Base-by-base conservation (phyloP, 2,113 vertebrate species). In the Ivindomyrus marchei region DNA sequence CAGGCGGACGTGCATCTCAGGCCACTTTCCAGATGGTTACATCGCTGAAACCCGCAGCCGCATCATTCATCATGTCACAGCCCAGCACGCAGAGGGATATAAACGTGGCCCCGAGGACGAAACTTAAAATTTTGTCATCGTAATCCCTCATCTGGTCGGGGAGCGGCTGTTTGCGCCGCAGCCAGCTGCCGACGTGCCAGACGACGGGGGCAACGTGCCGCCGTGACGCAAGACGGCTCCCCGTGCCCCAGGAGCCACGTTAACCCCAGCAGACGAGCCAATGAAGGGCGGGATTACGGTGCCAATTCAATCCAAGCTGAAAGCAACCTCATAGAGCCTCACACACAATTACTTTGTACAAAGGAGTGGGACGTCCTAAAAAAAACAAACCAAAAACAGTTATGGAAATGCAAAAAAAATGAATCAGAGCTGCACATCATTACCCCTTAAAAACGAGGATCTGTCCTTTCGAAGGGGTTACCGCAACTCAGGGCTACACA, bases 71-170 rank as follows among this genome's bases (percentile, higher is more conserved):
- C 36, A 53, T 27, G 24, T 53, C 50, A 3, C 4, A 31, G 50
- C 89, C 46, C 89, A 88, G 80, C 90, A 86, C 89, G 90, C 89
- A 92, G 31, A 39, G 56, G 27, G 92, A 94, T 87, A 80, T 80
- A 88, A 50, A 91, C 89, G 90, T 70, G 39, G 52, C 21, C 15
- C 45, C 90, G 93, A 92, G 91, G 92, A 91, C 92, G 89, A 89
- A 92, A 94, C 94, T 94, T 94, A 93, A 94, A 93, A 91, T 62
- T 53, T 83, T 62, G 56, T 62, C 56, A 91, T 88, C 87, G 92
- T 94, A 94, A 95, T 95, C 94, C 93, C 90, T 94, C 94, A 93
- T 94, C 94, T 92, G 93, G 92, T 21, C 24, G 31, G 49, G 84
- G 42, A 77, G 52, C 94, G 95, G 95, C 94, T 95, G 94, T 93